Evolutionary conservation across 1,140 invertebrate species (phyloP).

Genomic region (Achroia grisella): DNA sequence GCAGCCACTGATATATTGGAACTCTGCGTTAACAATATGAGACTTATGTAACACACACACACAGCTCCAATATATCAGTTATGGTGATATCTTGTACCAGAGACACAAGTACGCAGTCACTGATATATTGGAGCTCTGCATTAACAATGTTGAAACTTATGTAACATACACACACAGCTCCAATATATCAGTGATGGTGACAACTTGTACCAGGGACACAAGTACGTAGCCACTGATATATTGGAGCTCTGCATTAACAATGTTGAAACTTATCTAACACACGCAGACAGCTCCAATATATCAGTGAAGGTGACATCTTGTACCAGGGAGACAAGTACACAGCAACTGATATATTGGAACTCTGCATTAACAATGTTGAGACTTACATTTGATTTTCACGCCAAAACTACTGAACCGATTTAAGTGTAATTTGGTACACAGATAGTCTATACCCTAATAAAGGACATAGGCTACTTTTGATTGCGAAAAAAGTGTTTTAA

Average conservation of each 20-base stretch:
- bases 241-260: slow-evolving; percentile 35
- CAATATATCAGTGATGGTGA: too few species aligned
- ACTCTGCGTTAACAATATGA: slow-evolving; percentile 32
- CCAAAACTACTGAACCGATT: too few species aligned
- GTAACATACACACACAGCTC: background rate
- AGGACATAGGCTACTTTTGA: too few species aligned
- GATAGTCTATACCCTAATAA: too few species aligned
- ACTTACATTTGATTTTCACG: too few species aligned
- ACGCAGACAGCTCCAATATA: too few species aligned
- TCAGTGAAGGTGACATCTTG: slow-evolving; percentile 36
- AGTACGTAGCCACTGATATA: slow-evolving; percentile 52
- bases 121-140: slow-evolving; percentile 47
- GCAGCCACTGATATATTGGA: slow-evolving; percentile 43
- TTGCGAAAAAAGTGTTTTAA: too few species aligned
- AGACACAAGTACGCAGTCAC: slow-evolving; percentile 53
- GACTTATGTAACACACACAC: background rate
- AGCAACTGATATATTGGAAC: slow-evolving; percentile 41
- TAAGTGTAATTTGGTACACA: too few species aligned
- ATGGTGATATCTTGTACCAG: slow-evolving; percentile 59
- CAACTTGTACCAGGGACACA: slow-evolving; percentile 62
- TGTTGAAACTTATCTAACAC: background rate
- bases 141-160: background rate
- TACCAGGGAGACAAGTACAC: slow-evolving; percentile 69
- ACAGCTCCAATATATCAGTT: too few species aligned
- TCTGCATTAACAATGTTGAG: slow-evolving; percentile 24